Evolutionary conservation across 2,888 invertebrate species (phyloP), one percentile per base, ranked within the genome.

Genomic region (Noctua janthina): DNA sequence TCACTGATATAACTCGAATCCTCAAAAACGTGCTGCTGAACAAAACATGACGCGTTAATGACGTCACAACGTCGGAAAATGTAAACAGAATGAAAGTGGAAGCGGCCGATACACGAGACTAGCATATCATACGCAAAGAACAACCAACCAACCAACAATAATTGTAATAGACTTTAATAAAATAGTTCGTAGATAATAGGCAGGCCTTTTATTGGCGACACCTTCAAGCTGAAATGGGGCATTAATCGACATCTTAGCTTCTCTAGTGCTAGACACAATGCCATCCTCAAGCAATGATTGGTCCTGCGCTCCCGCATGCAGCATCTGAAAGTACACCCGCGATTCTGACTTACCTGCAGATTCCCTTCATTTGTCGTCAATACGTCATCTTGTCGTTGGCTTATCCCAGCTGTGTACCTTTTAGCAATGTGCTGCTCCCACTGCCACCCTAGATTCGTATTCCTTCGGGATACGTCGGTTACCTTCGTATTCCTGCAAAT

Each of bases 71-170:
- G 51, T 76, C n/a, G 23, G 49, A 49, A 39, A 54, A 71, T 71
- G 70, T 72, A 62, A 81, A 83, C 72, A 72, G 43, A 64, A 69
- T 46, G 76, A 76, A 83, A 82, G 68, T 83, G 68, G 67, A 81
- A 69, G 72, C 62, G 49, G 39, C 49, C 82, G 39, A 54, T 56
- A 74, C 66, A 51, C 43, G 64, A 82, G 67, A 56, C 46, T 54
- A 11, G 29, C 62, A 66, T 74, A 71, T 74, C 59, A 43, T 71
- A 72, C 20, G 29, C 51, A 80, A 67, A 74, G 29, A 80, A 6
- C 6, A 29, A 62, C 13, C 35, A 4, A 23, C 13, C 35, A 4
- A 23, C 15, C 39, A 49, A n/a, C 23, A 15, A 35, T n/a, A 49
- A 35, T 17, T 10, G 23, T 39, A n/a, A 20, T 15, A 15, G 13